phyloP scores from a whole-genome alignment of 2,797 vertebrate genomes.

The Pangasius krempfi region DNA sequence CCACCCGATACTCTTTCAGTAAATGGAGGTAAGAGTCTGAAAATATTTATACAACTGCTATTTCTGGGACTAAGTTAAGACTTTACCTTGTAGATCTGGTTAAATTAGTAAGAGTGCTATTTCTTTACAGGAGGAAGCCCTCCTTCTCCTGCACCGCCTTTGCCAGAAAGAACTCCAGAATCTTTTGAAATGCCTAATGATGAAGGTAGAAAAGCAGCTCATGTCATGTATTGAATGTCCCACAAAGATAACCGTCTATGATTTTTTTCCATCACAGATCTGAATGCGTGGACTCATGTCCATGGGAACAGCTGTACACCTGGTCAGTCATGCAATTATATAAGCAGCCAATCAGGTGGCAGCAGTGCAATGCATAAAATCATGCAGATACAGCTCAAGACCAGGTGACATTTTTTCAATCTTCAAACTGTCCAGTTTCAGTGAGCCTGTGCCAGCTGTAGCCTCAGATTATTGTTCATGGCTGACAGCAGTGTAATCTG shows the following conservation, averaged over 20 bases:
- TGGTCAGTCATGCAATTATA: neutral
- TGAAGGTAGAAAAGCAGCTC: constrained; percentile 68
- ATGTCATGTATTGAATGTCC: neutral
- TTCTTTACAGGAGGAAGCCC: constrained; percentile 67
- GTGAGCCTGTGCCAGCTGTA: neutral
- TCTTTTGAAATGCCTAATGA: constrained; percentile 83
- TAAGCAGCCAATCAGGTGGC: neutral
- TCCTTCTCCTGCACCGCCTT: constrained; percentile 80
- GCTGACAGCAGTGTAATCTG: neutral
- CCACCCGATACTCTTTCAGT: constrained; percentile 58
- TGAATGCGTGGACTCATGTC: neutral
- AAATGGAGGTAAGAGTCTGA: constrained; percentile 17
- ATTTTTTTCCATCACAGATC: neutral
- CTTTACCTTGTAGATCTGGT: neutral
- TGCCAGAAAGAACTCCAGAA: constrained; percentile 91
- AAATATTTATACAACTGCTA: neutral
- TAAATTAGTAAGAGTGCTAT: constrained; percentile 6
- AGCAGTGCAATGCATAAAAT: neutral
- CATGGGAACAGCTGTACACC: neutral
- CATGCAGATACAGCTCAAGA: neutral
- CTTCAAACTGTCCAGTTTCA: neutral
- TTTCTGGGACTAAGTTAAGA: neutral
- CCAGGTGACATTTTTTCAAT: neutral
- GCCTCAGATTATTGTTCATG: neutral
- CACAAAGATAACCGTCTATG: neutral